A percentile compares a stretch with the other conserved stretches of the same genome.
These are phyloP conservation scores for Sinella curviseta DNA, from an alignment of 1,140 invertebrate species.

Conservation along the genomic window DNA sequence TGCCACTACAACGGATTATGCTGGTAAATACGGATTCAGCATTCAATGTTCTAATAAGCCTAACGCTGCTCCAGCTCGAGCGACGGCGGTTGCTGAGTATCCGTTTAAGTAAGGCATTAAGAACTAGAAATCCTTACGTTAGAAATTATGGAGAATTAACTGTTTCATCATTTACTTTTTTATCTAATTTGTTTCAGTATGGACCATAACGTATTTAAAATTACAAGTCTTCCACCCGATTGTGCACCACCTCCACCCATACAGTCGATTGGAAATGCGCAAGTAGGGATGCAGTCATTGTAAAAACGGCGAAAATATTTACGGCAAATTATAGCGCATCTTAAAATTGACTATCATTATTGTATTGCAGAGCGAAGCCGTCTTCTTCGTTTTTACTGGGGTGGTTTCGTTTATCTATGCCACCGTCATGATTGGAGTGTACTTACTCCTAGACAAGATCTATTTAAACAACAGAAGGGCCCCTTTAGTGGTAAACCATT, in stretches of 20 bases:
- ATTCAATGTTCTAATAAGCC: constrained; percentile 48
- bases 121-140: too few relatives aligned
- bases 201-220: too few relatives aligned
- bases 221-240: too few relatives aligned
- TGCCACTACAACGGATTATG: constrained; percentile 60
- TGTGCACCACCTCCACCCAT: too few relatives aligned
- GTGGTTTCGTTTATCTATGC: constrained; percentile 67
- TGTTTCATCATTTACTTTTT: too few relatives aligned
- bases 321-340: constrained; percentile 1
- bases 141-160: too few relatives aligned
- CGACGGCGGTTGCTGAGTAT: constrained; percentile 51
- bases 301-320: neutral
- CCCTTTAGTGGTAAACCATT: constrained; percentile 57
- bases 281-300: neutral
- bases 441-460: constrained; percentile 62
- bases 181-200: too few relatives aligned
- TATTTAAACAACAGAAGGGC: constrained; percentile 62
- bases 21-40: constrained; percentile 50
- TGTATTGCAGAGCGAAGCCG: constrained; percentile 57
- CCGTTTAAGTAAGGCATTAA: constrained; percentile 54
- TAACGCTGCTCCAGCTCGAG: constrained; percentile 36
- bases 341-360: constrained; percentile 48
- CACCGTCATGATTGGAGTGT: constrained; percentile 62
- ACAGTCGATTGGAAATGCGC: neutral
- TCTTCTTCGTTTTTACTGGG: constrained; percentile 71